Conservation (phyloP, 2,113 vertebrate genomes). For the Myodes glareolus region DNA sequence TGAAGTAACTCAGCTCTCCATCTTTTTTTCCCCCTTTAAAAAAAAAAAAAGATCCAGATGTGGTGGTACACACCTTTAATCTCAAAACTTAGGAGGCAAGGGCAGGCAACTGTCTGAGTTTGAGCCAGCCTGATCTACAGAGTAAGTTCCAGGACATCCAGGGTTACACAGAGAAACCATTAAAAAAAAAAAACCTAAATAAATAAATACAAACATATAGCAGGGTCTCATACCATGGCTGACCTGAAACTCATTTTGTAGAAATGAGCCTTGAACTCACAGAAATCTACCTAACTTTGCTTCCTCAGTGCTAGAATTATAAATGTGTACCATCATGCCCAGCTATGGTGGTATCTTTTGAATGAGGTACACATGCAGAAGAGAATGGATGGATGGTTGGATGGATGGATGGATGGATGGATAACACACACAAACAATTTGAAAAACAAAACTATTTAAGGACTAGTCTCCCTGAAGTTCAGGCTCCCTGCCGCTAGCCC, state of each 20-base stretch:
- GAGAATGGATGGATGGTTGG: background rate
- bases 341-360: background rate
- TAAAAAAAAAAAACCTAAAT: background rate
- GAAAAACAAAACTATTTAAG: background rate
- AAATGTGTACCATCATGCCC: background rate
- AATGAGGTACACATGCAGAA: background rate
- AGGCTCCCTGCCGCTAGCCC: background rate
- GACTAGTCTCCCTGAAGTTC: background rate
- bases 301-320: background rate
- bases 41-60: background rate
- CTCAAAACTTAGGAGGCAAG: background rate
- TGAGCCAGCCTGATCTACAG: background rate
- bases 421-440: background rate
- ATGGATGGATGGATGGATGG: background rate
- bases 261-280: background rate
- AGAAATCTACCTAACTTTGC: background rate
- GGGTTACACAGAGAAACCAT: background rate
- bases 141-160: background rate
- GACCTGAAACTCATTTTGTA: background rate
- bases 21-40: background rate
- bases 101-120: background rate
- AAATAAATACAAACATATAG: background rate
- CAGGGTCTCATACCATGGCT: background rate
- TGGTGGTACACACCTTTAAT: background rate
- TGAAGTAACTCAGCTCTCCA: background rate